Conservation (phyloP, 2,113 vertebrate species). For the Nothobranchius kuhntae region DNA sequence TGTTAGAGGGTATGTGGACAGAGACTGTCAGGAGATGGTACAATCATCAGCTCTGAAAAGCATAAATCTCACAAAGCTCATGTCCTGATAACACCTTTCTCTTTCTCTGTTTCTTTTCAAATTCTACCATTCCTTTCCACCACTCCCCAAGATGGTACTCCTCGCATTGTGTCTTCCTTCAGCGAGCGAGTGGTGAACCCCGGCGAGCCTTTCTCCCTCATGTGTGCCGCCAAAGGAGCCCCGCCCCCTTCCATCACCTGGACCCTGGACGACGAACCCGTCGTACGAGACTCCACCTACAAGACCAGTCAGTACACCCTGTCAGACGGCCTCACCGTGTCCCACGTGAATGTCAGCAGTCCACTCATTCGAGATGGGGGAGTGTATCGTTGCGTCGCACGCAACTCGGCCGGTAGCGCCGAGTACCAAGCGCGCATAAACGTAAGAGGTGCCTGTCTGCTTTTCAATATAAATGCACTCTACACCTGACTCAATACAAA, state of each 20-base stretch:
- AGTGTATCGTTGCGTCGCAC: conserved; percentile 96
- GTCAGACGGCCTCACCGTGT: conserved; percentile 93
- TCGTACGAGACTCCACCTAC: conserved; percentile 89
- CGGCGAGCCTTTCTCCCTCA: conserved; percentile 97
- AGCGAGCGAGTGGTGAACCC: conserved; percentile 98
- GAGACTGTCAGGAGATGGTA: neutral
- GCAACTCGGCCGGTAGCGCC: conserved; percentile 99
- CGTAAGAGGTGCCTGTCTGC: conserved; percentile 99
- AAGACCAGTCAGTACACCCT: conserved; percentile 97
- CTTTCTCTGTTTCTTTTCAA: neutral
- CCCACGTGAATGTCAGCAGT: conserved; percentile 94
- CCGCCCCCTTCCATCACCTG: conserved; percentile 95
- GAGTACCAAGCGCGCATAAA: conserved; percentile 99
- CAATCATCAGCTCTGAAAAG: neutral
- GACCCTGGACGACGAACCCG: conserved; percentile 95
- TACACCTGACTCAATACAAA: conserved; percentile 68
- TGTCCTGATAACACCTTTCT: neutral
- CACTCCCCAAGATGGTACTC: conserved; percentile 87
- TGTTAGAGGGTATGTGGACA: conserved; percentile 87
- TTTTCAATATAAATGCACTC: conserved; percentile 92
- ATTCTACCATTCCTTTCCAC: conserved; percentile 22
- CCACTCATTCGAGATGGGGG: conserved; percentile 96
- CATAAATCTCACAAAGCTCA: neutral
- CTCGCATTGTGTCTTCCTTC: conserved; percentile 96
- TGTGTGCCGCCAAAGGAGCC: conserved; percentile 94